Base-by-base conservation (phyloP, 2,797 vertebrate genomes). In the Gadopsis marmoratus region DNA sequence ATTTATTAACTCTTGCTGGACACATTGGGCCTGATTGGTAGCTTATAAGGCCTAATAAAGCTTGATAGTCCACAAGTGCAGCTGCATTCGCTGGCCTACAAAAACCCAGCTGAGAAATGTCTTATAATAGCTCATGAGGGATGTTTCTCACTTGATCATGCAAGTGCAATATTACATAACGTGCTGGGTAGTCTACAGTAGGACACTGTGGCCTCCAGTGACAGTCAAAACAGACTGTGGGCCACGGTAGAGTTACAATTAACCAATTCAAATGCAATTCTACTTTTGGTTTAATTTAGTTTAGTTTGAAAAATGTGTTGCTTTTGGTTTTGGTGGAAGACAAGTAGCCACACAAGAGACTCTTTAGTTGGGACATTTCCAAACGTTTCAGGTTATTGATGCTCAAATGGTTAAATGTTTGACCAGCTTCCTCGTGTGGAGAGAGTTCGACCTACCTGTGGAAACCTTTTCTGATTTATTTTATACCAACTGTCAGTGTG, bases 131-230 rank as follows among this genome's bases (percentile, higher is more conserved):
- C 64, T 19, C 70, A 43, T 53, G 53, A 62, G 47, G 45, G 66
- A 21, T 66, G 61, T 61, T 82, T 66, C 76, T 83, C 67, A 80
- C 75, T 82, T 77, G 59, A 81, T 83, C 81, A 76, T 85, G 82
- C 82, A 83, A 92, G 67, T 87, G 77, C 85, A 88, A 82, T 68
- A 86, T 94, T 92, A 93, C 81, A 93, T 93, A 92, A 93, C 62
- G 37, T 35, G 60, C 69, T 75, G 60, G 56, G 39, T 71, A 78
- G 79, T 82, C 58, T 82, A 82, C 73, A 76, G 81, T 55, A 85
- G 87, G 83, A 84, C 82, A 76, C 65, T 23, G 68, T 90, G 91
- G 91, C 84, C 91, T 91, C 80, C 67, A 76, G 48, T 84, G 68
- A 72, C 60, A 88, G 72, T 84, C 61, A 85, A 56, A 78, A 70